Evolutionary conservation across 2,888 invertebrate genomes (phyloP).

Genomic region (Augiades crinisus): DNA sequence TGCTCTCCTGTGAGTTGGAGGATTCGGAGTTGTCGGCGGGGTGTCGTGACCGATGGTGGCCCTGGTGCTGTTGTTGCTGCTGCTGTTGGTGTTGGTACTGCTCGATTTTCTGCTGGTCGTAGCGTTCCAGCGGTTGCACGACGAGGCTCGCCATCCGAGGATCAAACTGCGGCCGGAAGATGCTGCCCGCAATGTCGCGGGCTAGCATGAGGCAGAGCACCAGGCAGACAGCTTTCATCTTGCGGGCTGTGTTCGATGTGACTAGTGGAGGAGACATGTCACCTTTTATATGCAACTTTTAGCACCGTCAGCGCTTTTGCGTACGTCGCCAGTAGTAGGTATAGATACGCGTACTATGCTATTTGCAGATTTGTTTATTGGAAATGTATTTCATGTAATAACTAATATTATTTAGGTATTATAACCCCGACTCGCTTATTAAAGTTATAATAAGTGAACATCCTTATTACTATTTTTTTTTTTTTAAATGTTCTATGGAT

Average conservation of each 20-base stretch:
- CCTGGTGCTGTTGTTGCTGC: slow-evolving; percentile 33
- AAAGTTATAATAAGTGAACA: no score
- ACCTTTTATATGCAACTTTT: slow-evolving; percentile 28
- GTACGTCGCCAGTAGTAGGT: neutral
- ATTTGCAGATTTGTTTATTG: no score
- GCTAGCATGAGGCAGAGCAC: slow-evolving; percentile 61
- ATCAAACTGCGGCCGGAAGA: slow-evolving; percentile 49
- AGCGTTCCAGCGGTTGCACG: slow-evolving; percentile 42
- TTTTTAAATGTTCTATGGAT: no score
- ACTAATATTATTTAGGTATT: no score
- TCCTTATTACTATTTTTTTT: no score
- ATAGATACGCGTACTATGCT: neutral
- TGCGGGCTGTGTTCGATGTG: slow-evolving; percentile 46
- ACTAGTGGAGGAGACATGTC: slow-evolving; percentile 14
- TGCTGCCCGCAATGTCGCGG: slow-evolving; percentile 53
- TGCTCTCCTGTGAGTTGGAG: slow-evolving; percentile 36
- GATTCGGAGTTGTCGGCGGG: slow-evolving; percentile 22
- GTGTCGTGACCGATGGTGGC: slow-evolving; percentile 35
- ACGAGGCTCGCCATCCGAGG: slow-evolving; percentile 42
- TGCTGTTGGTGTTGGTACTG: slow-evolving; percentile 33
- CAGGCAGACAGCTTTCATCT: slow-evolving; percentile 63
- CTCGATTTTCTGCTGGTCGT: slow-evolving; percentile 38
- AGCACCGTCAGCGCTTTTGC: slow-evolving; percentile 6
- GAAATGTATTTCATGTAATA: no score
- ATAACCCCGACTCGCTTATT: no score